These are phyloP conservation scores for Chlorops oryzae DNA, from an alignment of 1,140 invertebrate species.

Conservation along the genomic window DNA sequence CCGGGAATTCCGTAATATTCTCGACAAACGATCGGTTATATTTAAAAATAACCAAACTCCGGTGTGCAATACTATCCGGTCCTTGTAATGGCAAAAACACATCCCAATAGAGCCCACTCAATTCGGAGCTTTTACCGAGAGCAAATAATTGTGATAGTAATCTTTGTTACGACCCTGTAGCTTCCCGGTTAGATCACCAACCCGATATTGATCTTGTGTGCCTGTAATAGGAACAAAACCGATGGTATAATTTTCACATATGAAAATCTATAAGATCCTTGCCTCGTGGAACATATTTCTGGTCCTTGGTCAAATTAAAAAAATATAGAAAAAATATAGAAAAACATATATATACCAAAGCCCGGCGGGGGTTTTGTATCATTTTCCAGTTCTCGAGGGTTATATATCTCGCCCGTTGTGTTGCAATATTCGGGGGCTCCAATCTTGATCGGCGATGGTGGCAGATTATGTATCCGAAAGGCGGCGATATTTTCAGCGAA, in stretches of 20 bases:
- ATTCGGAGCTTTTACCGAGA: constrained; percentile 62
- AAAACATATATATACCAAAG: too few species aligned
- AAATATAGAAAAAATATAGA: too few species aligned
- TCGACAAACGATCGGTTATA: constrained; percentile 50
- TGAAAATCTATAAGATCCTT: constrained; percentile 52
- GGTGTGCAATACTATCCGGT: constrained; percentile 67
- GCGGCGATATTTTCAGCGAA: constrained; percentile 54
- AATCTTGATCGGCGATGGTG: constrained; percentile 54
- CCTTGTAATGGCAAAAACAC: constrained; percentile 81
- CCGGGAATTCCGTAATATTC: constrained; percentile 55
- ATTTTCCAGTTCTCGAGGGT: constrained; percentile 58
- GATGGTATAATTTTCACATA: too few species aligned
- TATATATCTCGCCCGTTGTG: constrained; percentile 62
- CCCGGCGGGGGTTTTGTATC: constrained; percentile 59
- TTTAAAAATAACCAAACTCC: constrained; percentile 78
- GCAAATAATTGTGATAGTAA: constrained; percentile 59
- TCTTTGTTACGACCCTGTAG: constrained; percentile 66
- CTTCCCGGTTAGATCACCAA: constrained; percentile 88
- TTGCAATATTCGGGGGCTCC: constrained; percentile 54
- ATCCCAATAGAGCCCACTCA: constrained; percentile 73
- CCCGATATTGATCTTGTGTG: constrained; percentile 80
- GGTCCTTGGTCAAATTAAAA: too few species aligned
- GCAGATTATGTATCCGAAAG: constrained; percentile 63
- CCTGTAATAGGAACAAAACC: too few species aligned
- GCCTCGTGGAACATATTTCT: too few species aligned